Evolutionary conservation across 2,113 vertebrate genomes (phyloP), one percentile per base, ranked within the genome.

Genomic region (Xyliphius kryptos): DNA sequence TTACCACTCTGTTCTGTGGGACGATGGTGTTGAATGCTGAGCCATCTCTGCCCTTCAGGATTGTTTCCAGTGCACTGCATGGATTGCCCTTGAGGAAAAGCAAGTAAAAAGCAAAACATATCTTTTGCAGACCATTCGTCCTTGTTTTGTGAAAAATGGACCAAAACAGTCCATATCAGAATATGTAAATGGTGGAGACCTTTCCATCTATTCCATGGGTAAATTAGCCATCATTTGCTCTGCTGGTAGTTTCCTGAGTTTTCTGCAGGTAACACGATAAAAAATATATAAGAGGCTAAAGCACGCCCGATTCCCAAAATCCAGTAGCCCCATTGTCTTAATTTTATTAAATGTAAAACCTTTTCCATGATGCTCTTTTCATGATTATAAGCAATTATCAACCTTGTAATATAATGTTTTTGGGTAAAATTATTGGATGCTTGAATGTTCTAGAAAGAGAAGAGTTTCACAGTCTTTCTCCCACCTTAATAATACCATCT

Each of bases 191-290:
- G 40, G 40, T 6, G 20, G 13, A 9, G 56, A 58, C 1, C 17
- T 19, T 1, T 46, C 14, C 1, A 32, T 0, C 3, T 32, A 9
- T 5, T 72, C 59, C 7, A 26, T 0, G 1, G 32, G 63, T 6
- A 62, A 36, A 1, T 61, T 37, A 20, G 20, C 15, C 70, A 64
- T 72, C 19, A 15, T 47, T 47, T 72, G 70, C 0, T 48, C 55
- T 13, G 68, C 55, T 4, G 41, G 2, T 0, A 56, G 36, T 50
- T 40, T 61, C 4, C 56, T 20, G 2, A 40, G 55, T 21, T 41
- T 64, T 5, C 58, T 8, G 40, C 46, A 66, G 9, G 32, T 56
- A 0, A 71, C 32, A 47, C 63, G 66, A 12, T 62, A 26, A 10
- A 12, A 9, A 15, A n/a, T n/a, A 56, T 13, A 26, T 20, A 46